Evolutionary conservation across 2,888 invertebrate species (phyloP), one percentile per base, ranked within the genome.

Genomic region (Megalurothrips usitatus): DNA sequence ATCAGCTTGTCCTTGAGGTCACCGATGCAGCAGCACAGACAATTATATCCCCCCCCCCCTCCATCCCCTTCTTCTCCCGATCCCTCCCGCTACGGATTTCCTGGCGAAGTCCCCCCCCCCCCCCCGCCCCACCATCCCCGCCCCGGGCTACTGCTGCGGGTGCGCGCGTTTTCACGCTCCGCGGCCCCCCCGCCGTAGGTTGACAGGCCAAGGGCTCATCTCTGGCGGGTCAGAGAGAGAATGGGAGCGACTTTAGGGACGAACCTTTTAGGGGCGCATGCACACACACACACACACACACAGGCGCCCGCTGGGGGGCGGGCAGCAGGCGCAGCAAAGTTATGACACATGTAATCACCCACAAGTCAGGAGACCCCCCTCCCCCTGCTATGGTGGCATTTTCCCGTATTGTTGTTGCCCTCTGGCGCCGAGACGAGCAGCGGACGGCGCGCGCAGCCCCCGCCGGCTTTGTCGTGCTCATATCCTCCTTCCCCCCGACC

Each of bases 291-390:
- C n/a, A n/a, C n/a, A n/a, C n/a, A n/a, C n/a, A n/a, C n/a, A n/a
- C n/a, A n/a, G n/a, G n/a, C n/a, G n/a, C n/a, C n/a, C n/a, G n/a
- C n/a, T n/a, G 34, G 34, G 34, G 34, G 34, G 34, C 3, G 34
- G 34, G 34, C 6, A 17, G 58, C 14, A 14, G 58, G 58, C 58
- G 19, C 58, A n/a, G 68, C 68, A 75, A 75, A 75, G 68, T 75
- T 75, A 75, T 75, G 68, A 75, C 68, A 75, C 68, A 75, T 26
- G 58, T 58, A 58, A 58, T 58, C 58, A 58, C 58, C 58, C 58
- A 58, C 58, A 58, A 58, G 58, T 58, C 58, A 58, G 19, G 58
- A 43, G 34, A 43, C 6, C 34, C 14, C 52, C 52, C 52, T 12
- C 52, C 52, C 52, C 52, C 12, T 3, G 1, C 58, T 19, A 58